Evolutionary conservation across 2,888 invertebrate genomes (phyloP), one percentile per base, ranked within the genome.

Genomic region (Drosophila silvestris): DNA sequence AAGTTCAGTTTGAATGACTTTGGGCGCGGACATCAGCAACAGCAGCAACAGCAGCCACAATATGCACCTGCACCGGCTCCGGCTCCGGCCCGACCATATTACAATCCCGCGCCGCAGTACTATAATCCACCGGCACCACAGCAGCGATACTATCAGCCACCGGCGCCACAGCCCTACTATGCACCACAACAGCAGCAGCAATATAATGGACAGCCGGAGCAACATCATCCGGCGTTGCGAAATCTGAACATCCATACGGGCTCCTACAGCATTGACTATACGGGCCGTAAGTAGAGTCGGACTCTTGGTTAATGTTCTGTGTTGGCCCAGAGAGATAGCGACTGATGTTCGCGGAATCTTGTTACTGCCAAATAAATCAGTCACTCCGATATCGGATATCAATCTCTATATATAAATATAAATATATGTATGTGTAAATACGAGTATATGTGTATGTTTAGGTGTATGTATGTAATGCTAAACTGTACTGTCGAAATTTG

Each of bases 261-360:
- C 26, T 97, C 97, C 7, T 97, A 97, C 93, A 95, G 96, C 77
- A 95, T 97, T 78, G 95, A 96, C 91, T 97, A 97, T 91, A 95
- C 95, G 85, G 95, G 95, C 90, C 94, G 94, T 90, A 93, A 93
- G 82, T 93, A 92, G 77, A 30, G 53, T 1, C 14, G 30, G 19
- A 51, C 10, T 26, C 22, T 41, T 28, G 50, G 37, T 28, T 59
- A 41, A 47, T 35, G 51, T 44, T 73, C 47, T 30, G 47, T 81
- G 22, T 52, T 70, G 73, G 63, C 63, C 66, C 67, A 76, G 74
- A 77, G 79, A 82, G 74, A 62, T 69, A 79, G 79, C 76, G 91
- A 89, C 91, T 86, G 87, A 90, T 87, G 84, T 79, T 89, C 77
- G 77, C 53, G 89, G 86, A 84, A 77, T 58, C 70, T 75, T 78